Evolutionary conservation across 1,140 invertebrate genomes (phyloP).

Genomic region (Drosophila hydei): DNA sequence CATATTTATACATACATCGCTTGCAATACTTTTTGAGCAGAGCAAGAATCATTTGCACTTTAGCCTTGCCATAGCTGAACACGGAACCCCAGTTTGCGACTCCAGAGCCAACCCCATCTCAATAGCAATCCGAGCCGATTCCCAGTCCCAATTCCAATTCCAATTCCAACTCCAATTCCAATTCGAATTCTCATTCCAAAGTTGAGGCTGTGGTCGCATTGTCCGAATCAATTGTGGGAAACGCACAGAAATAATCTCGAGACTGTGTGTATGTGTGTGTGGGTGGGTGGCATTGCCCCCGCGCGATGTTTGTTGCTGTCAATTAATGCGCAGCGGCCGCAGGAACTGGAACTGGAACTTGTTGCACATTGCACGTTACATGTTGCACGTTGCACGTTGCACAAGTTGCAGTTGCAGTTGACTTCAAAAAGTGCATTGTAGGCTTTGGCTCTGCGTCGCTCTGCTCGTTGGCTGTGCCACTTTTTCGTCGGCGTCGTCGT

Average conservation of each 20-base stretch:
- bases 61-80: slow-evolving; percentile 31
- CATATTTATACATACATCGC: slow-evolving; percentile 4
- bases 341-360: slow-evolving; percentile 74
- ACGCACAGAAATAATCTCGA: slow-evolving; percentile 71
- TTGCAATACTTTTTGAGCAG: slow-evolving; percentile 27
- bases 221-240: slow-evolving; percentile 80
- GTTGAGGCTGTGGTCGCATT: slow-evolving; percentile 62
- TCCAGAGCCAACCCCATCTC: not conserved
- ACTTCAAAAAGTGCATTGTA: slow-evolving; percentile 43
- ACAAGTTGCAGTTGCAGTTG: slow-evolving; percentile 53
- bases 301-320: slow-evolving; percentile 75
- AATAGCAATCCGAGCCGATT: not conserved
- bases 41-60: slow-evolving; percentile 67
- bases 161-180: not conserved
- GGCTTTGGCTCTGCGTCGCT: slow-evolving; percentile 31
- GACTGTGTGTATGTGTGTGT: slow-evolving; percentile 31
- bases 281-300: slow-evolving; percentile 69
- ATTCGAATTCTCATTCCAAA: not conserved
- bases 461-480: slow-evolving; percentile 58
- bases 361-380: slow-evolving; percentile 54
- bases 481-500: slow-evolving; percentile 59
- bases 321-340: slow-evolving; percentile 65
- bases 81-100: slow-evolving; percentile 14
- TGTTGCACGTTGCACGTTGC: slow-evolving; percentile 26
- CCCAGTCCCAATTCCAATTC: slow-evolving; percentile 1